phyloP scores from a whole-genome alignment of 1,140 invertebrate genomes.

The Heliconius congener region DNA sequence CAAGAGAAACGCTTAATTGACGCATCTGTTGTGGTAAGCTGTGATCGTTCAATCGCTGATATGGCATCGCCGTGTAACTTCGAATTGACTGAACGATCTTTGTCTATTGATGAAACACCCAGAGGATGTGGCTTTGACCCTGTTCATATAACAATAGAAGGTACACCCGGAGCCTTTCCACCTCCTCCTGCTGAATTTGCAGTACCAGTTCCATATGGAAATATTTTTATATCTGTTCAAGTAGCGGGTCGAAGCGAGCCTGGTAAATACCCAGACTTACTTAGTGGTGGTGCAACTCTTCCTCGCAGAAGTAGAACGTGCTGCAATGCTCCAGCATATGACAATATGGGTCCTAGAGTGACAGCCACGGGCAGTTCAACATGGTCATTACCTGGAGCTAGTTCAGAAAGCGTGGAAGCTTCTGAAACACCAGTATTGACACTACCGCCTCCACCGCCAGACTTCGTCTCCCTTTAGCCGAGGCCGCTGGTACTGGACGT shows the following conservation, averaged over 20 bases:
- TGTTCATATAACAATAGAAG: constrained; percentile 89
- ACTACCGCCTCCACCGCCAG: constrained; percentile 71
- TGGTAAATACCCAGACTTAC: constrained; percentile 82
- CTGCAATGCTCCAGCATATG: constrained; percentile 85
- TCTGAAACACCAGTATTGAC: constrained; percentile 70
- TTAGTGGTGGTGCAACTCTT: constrained; percentile 79
- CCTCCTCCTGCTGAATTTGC: constrained; percentile 79
- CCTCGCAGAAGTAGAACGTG: constrained; percentile 67
- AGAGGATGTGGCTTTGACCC: constrained; percentile 73
- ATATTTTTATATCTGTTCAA: constrained; percentile 80
- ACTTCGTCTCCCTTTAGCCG: constrained; percentile 78
- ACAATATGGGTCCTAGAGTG: constrained; percentile 94
- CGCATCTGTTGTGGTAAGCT: constrained; percentile 87
- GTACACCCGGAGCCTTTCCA: constrained; percentile 77
- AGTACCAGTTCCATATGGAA: constrained; percentile 74
- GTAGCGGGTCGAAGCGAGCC: constrained; percentile 83
- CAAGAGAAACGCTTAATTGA: constrained; percentile 92
- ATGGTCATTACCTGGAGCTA: constrained; percentile 88
- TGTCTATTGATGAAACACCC: constrained; percentile 69
- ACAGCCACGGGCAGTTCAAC: constrained; percentile 92
- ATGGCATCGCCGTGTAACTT: constrained; percentile 83
- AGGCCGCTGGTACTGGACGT: constrained; percentile 75
- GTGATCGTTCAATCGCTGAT: constrained; percentile 83
- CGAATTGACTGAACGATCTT: constrained; percentile 78
- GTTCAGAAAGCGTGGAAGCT: constrained; percentile 56